Base-by-base conservation (phyloP, 2,797 vertebrate genomes). In the Momotus momota region DNA sequence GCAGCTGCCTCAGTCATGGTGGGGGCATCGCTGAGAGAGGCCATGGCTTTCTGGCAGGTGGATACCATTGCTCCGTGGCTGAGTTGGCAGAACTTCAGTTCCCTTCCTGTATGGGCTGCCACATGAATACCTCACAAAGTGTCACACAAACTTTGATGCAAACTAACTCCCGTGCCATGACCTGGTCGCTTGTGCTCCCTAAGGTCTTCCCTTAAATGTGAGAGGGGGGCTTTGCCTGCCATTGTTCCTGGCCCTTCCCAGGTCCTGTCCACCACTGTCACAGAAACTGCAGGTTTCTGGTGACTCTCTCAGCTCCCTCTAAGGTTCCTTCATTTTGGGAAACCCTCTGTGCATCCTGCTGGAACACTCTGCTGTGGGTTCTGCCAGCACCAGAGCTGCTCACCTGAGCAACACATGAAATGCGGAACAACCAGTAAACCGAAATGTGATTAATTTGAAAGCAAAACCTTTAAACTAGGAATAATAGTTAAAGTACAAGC, bases 341-440 rank as follows among this genome's bases (percentile, higher is more conserved):
- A 69, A 25, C 27, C 23, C 33, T 13, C 2, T 43, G 2, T 35
- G 21, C 45, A 19, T 21, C 46, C 4, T 0, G 0, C 29, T 0
- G 0, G 38, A 58, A 43, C 10, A 1, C 31, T 49, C 15, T 27
- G 4, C 31, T 79, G 27, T 4, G 2, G 7, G 20, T 74, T 11
- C 0, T 49, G 41, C 41, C 15, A 14, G 29, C n/a, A 29, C 46
- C 20, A 25, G 21, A 49, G 17, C 29, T 60, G 35, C 19, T 79
- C 38, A 7, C 35, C 51, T 86, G 12, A 25, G 17, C 0, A 0
- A 51, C 12, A 57, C 9, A 8, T n/a, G 54, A 45, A 38, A 1
- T 33, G 35, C 72, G 66, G 58, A 86, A 55, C 38, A 45, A 62
- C 8, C 38, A 69, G 49, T n/a, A 93, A 86, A 72, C 35, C 62